Evolutionary conservation across 1,140 invertebrate species (phyloP), one percentile per base, ranked within the genome.

Genomic region (Drosophila parvula): DNA sequence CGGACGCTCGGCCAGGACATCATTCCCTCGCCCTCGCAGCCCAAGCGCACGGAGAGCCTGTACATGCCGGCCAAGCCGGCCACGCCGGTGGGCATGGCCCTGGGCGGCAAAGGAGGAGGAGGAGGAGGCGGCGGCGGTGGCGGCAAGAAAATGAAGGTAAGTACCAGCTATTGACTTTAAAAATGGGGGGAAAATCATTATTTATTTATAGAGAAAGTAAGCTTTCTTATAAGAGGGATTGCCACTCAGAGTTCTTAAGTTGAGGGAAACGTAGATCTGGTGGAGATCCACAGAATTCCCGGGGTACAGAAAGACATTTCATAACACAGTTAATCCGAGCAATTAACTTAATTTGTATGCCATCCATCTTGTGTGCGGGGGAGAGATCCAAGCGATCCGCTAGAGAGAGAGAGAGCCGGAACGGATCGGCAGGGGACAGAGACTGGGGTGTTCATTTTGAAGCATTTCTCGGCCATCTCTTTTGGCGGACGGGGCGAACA

Each of bases 41-140:
- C 97, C 41, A 97, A 97, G 92, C 94, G 97, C 77, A 98, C 97
- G 53, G 97, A 98, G 90, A 98, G 97, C 92, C 93, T 96, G 50
- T 96, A 95, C 90, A 94, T 96, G 74, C 93, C 94, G 58, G 94
- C 93, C 30, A 93, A 93, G 74, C 92, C 93, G 50, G 91, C 90
- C 48, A 92, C 93, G 41, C 92, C 93, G 30, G 92, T 93, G 50
- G 91, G 92, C 51, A 56, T 80, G 77, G 90, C 91, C 61, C 91
- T 93, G 40, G 92, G 92, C 59, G 92, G 90, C 16, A 91, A 90
- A 45, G 93, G 89, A 62, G 91, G 92, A n/a, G 91, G 92, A n/a
- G 92, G 92, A 3, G 92, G 92, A 11, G 92, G 92, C 16, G 92
- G 92, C 53, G 93, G 91, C 48, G 91, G 93, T 5, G 92, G 92